Base-by-base conservation (phyloP, 2,888 invertebrate genomes). In the Chrysina gloriosa region DNA sequence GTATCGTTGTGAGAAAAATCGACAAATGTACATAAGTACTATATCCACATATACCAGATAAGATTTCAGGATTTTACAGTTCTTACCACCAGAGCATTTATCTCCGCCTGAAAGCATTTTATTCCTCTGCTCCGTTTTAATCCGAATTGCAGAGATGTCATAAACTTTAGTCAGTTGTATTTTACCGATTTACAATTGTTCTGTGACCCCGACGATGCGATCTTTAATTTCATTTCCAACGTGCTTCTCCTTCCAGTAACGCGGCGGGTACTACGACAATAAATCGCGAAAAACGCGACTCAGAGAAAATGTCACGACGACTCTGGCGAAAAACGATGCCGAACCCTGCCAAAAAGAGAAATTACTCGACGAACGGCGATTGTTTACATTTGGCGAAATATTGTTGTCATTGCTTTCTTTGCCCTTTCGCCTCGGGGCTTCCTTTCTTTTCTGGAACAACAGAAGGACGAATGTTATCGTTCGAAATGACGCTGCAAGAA, bases 331-430 rank as follows among this genome's bases (percentile, higher is more conserved):
- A 11, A 36, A 36, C 36, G 36, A 36, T 36, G 36, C n/a, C 36
- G 36, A 36, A 14, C 36, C 11, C 36, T 36, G 36, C 36, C 36
- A 36, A 36, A 45, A 21, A 31, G 31, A 31, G 52, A 34, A 52
- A 52, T 52, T 52, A 52, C 48, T 52, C 14, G 31, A 27, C 31
- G 45, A 45, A 45, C 52, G 31, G 31, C 52, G 34, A 52, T 52
- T 52, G 52, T 52, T 52, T 52, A 52, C 52, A 52, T 52, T 52
- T 19, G 52, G 19, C 14, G 52, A 52, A 52, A 52, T 52, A 52
- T 52, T 52, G 29, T 52, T 16, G 52, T 52, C 52, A n/a, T 29
- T 19, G 52, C 29, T 19, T 52, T 52, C 52, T 52, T 52, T 19
- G 52, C 16, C 52, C 52, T 31, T 52, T 52, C 50, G 31, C 52